Conservation (phyloP, 2,888 invertebrate species). For the Eudasyphora cyanicolor region DNA sequence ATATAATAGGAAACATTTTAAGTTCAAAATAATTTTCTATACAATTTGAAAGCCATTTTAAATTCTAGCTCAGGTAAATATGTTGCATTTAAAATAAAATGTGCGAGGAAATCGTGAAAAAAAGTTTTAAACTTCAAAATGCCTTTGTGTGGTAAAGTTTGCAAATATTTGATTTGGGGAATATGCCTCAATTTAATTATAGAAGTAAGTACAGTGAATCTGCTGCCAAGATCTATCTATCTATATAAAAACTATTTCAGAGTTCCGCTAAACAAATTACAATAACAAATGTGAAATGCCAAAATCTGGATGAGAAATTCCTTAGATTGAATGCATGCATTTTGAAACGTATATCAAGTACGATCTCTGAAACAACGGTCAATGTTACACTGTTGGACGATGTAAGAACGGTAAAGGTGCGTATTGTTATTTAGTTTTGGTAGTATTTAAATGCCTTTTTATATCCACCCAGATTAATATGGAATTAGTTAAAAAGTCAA, state of each 20-base stretch:
- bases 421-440: too few relatives aligned
- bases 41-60: too few relatives aligned
- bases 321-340: neutral
- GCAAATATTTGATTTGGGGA: neutral
- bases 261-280: neutral
- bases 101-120: too few relatives aligned
- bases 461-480: conserved; percentile 1
- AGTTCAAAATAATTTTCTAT: too few relatives aligned
- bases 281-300: neutral
- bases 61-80: too few relatives aligned
- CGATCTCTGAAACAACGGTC: neutral
- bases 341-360: neutral
- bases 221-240: neutral
- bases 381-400: neutral
- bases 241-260: neutral
- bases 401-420: neutral
- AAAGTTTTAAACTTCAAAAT: too few relatives aligned
- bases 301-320: neutral
- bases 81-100: too few relatives aligned
- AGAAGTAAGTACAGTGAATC: neutral
- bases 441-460: too few relatives aligned
- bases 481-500: neutral
- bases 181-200: neutral
- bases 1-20: too few relatives aligned
- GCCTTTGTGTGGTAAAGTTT: too few relatives aligned